Evolutionary conservation across 2,797 vertebrate genomes (phyloP).

Genomic region (Aphelocoma californica): DNA sequence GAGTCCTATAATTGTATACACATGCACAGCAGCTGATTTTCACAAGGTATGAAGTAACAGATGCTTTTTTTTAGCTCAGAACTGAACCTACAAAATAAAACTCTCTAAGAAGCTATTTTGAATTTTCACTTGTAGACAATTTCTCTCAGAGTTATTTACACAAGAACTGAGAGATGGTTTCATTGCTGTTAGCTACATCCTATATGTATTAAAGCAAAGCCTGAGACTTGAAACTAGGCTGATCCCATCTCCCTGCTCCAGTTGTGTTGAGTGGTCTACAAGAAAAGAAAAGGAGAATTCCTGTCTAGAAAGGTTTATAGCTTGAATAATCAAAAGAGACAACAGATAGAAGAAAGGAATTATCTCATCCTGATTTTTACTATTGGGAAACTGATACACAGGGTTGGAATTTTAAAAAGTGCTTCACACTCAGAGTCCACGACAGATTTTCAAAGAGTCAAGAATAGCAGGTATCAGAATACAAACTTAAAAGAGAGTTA

Average conservation of each 20-base stretch:
- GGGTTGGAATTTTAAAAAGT: constrained; percentile 21
- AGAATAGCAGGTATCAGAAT: constrained; percentile 16
- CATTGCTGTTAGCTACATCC: not conserved
- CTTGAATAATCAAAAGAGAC: constrained; percentile 37
- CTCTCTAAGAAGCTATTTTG: not conserved
- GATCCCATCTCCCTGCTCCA: not conserved
- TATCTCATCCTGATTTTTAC: constrained; percentile 34
- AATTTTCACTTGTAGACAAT: not conserved
- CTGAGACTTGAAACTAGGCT: constrained; percentile 2
- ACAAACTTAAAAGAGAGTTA: not conserved
- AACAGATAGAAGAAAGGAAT: constrained; percentile 37
- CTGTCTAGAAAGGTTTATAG: constrained; percentile 21
- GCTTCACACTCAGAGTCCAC: not conserved
- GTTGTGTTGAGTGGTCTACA: not conserved
- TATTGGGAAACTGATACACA: constrained; percentile 21
- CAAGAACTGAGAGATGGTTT: not conserved
- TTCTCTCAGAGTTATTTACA: not conserved
- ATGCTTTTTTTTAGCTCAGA: not conserved
- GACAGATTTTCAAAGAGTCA: constrained; percentile 10
- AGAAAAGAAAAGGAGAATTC: constrained; percentile 33
- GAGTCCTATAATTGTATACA: not conserved
- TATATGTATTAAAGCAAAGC: not conserved
- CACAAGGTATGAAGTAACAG: not conserved
- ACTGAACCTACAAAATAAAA: not conserved
- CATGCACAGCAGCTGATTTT: not conserved